Conservation (phyloP, 1,140 invertebrate species). For the Temnothorax nylanderi region DNA sequence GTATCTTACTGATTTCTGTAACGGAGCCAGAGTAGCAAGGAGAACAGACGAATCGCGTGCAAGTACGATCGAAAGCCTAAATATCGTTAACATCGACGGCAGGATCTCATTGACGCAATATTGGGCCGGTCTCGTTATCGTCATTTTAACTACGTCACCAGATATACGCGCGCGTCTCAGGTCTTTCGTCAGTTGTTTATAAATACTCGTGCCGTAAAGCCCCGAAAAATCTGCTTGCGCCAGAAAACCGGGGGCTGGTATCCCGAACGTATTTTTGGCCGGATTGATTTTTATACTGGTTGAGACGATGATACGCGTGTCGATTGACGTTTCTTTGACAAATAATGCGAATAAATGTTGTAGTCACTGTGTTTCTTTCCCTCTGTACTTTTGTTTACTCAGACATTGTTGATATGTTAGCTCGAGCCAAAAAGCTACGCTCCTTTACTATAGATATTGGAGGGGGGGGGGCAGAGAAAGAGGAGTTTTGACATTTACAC, state of each 20-base stretch:
- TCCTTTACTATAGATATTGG: not conserved
- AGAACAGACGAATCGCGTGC: not conserved
- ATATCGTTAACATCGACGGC: not conserved
- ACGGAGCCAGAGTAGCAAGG: too few relatives aligned
- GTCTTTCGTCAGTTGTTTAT: conserved; percentile 35
- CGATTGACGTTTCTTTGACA: not conserved
- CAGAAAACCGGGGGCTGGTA: not conserved
- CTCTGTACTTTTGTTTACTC: not conserved
- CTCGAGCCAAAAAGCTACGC: not conserved
- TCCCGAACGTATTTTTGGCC: not conserved
- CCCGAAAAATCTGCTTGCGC: not conserved
- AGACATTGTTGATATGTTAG: not conserved
- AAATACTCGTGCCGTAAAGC: conserved; percentile 1
- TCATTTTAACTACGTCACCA: conserved; percentile 18
- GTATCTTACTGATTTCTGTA: not conserved
- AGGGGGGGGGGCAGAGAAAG: not conserved
- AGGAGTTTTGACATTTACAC: not conserved
- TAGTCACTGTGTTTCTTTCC: not conserved
- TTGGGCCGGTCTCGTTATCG: not conserved
- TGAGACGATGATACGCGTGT: not conserved
- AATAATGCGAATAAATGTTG: not conserved
- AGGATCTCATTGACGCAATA: conserved; percentile 40
- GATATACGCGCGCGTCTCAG: not conserved
- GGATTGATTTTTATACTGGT: not conserved
- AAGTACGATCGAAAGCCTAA: not conserved